Conservation (phyloP, 2,113 vertebrate genomes). For the Amphilophus citrinellus region DNA sequence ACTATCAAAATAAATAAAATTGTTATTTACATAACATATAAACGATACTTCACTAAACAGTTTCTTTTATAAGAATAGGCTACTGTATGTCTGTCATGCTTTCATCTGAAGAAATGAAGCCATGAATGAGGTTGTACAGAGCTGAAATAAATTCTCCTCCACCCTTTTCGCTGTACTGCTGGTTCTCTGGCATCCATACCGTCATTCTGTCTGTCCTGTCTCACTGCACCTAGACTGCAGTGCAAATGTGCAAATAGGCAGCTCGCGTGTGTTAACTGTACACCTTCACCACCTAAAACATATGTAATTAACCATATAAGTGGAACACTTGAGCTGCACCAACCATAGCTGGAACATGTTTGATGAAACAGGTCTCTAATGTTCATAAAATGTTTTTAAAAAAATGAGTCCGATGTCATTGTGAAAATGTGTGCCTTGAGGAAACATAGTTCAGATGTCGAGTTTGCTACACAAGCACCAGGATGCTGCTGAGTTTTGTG, state of each 20-base stretch:
- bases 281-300: constrained; percentile 14
- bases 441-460: constrained; percentile 18
- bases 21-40: constrained; percentile 83
- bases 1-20: constrained; percentile 85
- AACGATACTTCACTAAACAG: constrained; percentile 74
- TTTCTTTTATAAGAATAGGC: constrained; percentile 70
- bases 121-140: constrained; percentile 74
- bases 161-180: constrained; percentile 61
- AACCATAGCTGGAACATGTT: constrained; percentile 28
- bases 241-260: constrained; percentile 63
- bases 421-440: constrained; percentile 20
- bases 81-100: constrained; percentile 77
- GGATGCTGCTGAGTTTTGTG: constrained; percentile 55
- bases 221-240: constrained; percentile 45
- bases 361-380: constrained; percentile 10
- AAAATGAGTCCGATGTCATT: not conserved
- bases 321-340: constrained; percentile 14
- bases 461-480: constrained; percentile 75
- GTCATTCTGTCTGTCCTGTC: constrained; percentile 22
- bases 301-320: constrained; percentile 11
- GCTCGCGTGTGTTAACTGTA: constrained; percentile 21
- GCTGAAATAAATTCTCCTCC: constrained; percentile 54
- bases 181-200: constrained; percentile 56
- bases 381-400: constrained; percentile 1
- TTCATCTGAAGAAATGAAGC: constrained; percentile 72